A percentile compares a stretch with the other conserved stretches of the same genome.
phyloP scores from a whole-genome alignment of 1,140 invertebrate genomes.

The Lycorma delicatula region DNA sequence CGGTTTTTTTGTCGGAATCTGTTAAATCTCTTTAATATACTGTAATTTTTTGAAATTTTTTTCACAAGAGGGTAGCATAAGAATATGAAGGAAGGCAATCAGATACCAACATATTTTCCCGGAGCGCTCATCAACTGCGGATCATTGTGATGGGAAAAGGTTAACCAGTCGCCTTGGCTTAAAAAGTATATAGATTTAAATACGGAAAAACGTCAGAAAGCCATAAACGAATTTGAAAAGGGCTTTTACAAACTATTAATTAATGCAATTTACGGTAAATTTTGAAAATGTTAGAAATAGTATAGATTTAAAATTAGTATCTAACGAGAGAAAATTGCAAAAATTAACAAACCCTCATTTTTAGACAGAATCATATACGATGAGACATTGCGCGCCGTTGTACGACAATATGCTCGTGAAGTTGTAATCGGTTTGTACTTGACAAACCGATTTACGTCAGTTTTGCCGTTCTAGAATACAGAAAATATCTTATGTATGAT shows the following conservation, averaged over 20 bases:
- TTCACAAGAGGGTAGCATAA: too few species aligned
- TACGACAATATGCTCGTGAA: background rate
- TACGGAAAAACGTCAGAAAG: conserved; percentile 25
- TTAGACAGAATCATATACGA: conserved; percentile 1
- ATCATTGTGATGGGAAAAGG: too few species aligned
- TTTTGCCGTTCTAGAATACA: conserved; percentile 5
- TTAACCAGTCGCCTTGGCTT: conserved; percentile 31
- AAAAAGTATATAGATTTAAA: conserved; percentile 33
- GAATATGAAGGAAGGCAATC: too few species aligned
- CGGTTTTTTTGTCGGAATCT: too few species aligned
- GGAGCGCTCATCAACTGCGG: too few species aligned
- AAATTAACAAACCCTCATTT: conserved; percentile 12
- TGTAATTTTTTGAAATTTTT: too few species aligned
- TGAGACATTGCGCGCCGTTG: conserved; percentile 13
- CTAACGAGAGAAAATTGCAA: conserved; percentile 6
- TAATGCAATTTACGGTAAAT: conserved; percentile 34
- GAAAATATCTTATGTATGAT: conserved; percentile 13
- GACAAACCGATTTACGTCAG: conserved; percentile 10
- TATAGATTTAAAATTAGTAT: conserved; percentile 27
- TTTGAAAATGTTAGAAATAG: conserved; percentile 33
- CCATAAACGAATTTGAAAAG: conserved; percentile 32
- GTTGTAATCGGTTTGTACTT: background rate
- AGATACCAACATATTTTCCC: too few species aligned
- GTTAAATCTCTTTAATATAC: too few species aligned
- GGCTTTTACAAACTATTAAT: conserved; percentile 35